Evolutionary conservation across 2,797 vertebrate species (phyloP), one percentile per base, ranked within the genome.

Genomic region (Clarias laeviceps): DNA sequence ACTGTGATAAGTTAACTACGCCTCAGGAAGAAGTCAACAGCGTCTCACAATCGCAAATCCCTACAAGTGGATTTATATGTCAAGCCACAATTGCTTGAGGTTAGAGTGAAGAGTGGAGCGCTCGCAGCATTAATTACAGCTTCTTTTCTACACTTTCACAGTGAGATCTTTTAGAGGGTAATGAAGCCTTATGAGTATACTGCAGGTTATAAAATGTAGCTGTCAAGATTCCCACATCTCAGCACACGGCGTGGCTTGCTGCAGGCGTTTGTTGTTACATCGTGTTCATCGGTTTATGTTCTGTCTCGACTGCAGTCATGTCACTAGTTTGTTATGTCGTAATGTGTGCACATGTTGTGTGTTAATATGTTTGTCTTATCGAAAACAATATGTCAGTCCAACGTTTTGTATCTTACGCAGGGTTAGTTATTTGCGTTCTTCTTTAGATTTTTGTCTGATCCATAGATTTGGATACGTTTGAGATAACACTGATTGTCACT

Each of bases 41-140:
- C 45, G 78, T 80, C 32, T 62, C 77, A n/a, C 77, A 9, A n/a
- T 40, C 14, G 3, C 57, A 40, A 37, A 79, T 61, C 76, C 32
- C 12, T 62, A 24, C 59, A n/a, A 79, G 34, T 27, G 37, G 78
- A 45, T 80, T 64, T 80, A 65, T 64, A 80, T 64, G 24, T 64
- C 37, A 64, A 45, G 56, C 59, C 24, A 40, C 59, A 80, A 62
- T 18, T 18, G 59, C 22, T 27, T 64, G 37, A 80, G 59, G 78
- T 80, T 4, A 80, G n/a, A 27, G 37, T 50, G 57, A 80, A 80
- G 61, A 65, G 37, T 12, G 22, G 22, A 24, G 22, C 24, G 17
- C 6, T 62, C 6, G 9, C n/a, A 12, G 24, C 37, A 11, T 80
- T 80, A 80, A 65, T 80, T 80, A 65, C 2, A 45, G 9, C 34